These are phyloP conservation scores for Caloenas nicobarica DNA, from an alignment of 2,113 vertebrate genomes.

Conservation along the genomic window DNA sequence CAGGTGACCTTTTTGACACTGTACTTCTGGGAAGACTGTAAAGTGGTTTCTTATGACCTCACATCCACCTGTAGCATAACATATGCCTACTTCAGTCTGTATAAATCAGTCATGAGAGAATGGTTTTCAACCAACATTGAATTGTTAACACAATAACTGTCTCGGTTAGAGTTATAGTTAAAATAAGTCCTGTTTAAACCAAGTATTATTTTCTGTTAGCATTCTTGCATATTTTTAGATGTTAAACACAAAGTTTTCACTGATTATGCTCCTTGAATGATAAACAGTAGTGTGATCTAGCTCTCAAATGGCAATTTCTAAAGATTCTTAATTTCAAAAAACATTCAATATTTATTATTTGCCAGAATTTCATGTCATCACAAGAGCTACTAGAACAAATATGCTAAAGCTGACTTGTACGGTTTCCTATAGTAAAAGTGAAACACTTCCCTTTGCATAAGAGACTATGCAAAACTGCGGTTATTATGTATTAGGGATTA, in stretches of 20 bases:
- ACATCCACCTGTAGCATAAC: conserved; percentile 68
- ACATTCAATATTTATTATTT: not conserved
- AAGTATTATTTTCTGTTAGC: not conserved
- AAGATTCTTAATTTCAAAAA: not conserved
- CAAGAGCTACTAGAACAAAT: not conserved
- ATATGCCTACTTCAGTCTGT: conserved; percentile 50
- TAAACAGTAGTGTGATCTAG: not conserved
- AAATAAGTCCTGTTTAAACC: not conserved
- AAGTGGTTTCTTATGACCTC: conserved; percentile 71
- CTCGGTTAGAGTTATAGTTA: conserved; percentile 9
- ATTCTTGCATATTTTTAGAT: not conserved
- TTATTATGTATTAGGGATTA: not conserved
- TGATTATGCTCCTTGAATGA: not conserved
- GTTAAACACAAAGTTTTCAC: not conserved
- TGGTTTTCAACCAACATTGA: conserved; percentile 46
- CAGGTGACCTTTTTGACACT: conserved; percentile 80
- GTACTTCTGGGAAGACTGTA: conserved; percentile 72
- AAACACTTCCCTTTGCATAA: not conserved
- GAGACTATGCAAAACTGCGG: not conserved
- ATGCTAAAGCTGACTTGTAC: not conserved
- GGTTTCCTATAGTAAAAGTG: not conserved
- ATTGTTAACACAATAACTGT: conserved; percentile 58
- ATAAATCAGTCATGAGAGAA: conserved; percentile 53
- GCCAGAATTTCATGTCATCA: not conserved
- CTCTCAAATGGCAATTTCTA: not conserved